phyloP scores from a whole-genome alignment of 2,888 invertebrate genomes.

The Tipula vernalis region DNA sequence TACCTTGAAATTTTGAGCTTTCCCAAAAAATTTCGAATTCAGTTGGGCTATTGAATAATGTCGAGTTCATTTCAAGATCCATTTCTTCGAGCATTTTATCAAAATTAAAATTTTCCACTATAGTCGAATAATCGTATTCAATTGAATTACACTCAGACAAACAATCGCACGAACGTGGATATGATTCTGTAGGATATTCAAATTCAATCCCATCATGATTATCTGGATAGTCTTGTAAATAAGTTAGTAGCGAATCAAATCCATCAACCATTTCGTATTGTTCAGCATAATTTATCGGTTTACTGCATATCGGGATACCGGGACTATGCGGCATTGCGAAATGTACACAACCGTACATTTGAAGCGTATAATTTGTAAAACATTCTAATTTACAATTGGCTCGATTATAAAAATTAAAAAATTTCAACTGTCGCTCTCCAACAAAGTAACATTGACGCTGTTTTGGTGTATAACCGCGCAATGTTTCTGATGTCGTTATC shows the following conservation, averaged over 20 bases:
- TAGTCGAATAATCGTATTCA: background rate
- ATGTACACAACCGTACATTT: background rate
- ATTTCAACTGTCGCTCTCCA: background rate
- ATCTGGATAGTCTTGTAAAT: no score
- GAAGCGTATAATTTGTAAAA: background rate
- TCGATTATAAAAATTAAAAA: background rate
- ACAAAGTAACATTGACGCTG: background rate
- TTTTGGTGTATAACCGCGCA: background rate
- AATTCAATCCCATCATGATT: no score
- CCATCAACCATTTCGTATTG: no score
- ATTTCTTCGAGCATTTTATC: no score
- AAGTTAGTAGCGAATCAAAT: no score
- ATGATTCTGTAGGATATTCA: no score
- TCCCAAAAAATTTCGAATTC: background rate
- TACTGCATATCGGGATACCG: no score
- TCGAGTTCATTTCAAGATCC: background rate
- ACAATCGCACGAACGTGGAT: background rate
- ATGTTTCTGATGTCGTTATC: background rate
- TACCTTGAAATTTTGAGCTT: background rate
- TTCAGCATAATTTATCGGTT: no score
- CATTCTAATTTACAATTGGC: background rate
- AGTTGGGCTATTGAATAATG: no score
- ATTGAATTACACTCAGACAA: background rate
- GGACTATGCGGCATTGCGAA: background rate
- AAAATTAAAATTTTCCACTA: no score